phyloP scores from a whole-genome alignment of 2,797 vertebrate species.

The Tolypeutes matacus region DNA sequence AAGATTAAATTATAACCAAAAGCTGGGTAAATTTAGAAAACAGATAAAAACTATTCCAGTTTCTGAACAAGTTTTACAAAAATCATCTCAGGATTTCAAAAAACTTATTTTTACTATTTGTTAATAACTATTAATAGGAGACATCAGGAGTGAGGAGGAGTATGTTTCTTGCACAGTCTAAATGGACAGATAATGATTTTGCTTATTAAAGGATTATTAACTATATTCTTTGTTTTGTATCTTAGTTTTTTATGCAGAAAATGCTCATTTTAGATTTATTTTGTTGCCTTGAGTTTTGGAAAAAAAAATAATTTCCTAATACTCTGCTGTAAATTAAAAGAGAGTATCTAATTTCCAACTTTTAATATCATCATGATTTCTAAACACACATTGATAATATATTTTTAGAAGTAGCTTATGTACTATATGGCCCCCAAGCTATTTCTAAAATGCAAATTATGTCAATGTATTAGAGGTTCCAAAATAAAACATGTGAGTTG shows the following conservation, averaged over 20 bases:
- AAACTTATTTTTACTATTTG: not conserved
- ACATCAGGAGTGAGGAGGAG: not conserved
- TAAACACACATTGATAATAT: not conserved
- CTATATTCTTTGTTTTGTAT: not conserved
- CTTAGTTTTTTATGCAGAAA: not conserved
- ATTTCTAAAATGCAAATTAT: not conserved
- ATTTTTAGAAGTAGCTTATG: not conserved
- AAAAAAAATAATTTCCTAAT: not conserved
- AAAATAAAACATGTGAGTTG: not conserved
- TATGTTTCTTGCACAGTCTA: not conserved
- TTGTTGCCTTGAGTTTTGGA: conserved; percentile 24
- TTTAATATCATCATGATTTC: not conserved
- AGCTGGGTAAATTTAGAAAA: conserved; percentile 35
- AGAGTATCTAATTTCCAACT: not conserved
- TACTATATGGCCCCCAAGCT: not conserved
- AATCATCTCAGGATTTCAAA: conserved; percentile 64
- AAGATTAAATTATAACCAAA: not conserved
- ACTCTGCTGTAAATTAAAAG: not conserved
- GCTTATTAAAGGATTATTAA: not conserved
- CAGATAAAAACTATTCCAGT: not conserved
- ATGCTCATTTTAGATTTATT: not conserved
- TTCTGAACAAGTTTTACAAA: conserved; percentile 50
- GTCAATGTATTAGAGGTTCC: not conserved
- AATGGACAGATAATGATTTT: not conserved
- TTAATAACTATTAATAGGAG: not conserved